A percentile compares a stretch with the other conserved stretches of the same genome.
phyloP scores from a whole-genome alignment of 2,888 invertebrate genomes.

The Chesias legatella region DNA sequence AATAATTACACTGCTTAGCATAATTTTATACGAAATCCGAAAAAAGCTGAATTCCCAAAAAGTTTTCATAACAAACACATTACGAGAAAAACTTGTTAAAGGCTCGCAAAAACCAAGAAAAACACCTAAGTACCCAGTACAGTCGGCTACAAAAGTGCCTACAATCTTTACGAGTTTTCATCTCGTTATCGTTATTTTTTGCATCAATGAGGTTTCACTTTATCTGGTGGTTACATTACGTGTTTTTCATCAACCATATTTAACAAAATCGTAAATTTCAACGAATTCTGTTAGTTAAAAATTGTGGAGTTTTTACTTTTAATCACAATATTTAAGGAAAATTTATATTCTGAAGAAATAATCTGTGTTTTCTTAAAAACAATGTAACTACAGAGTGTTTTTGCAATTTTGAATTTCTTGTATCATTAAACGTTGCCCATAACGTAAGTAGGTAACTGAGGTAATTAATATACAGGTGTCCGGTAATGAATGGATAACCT shows the following conservation, averaged over 20 bases:
- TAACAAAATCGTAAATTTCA: conserved; percentile 8
- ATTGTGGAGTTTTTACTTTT: too few species aligned
- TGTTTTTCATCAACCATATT: conserved; percentile 18
- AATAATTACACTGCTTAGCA: too few species aligned
- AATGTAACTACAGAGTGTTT: too few species aligned
- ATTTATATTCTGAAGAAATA: too few species aligned
- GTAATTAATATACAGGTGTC: too few species aligned
- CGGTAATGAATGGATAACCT: too few species aligned
- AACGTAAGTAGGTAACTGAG: too few species aligned
- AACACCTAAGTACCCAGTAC: conserved; percentile 43
- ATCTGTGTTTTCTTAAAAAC: too few species aligned
- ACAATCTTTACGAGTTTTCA: conserved; percentile 22
- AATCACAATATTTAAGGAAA: too few species aligned
- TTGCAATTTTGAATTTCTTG: too few species aligned
- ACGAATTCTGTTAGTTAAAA: too few species aligned
- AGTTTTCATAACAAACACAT: conserved; percentile 57
- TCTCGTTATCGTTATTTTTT: conserved; percentile 21
- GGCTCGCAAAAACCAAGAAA: conserved; percentile 42
- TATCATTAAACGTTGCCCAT: too few species aligned
- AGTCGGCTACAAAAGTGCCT: conserved; percentile 32
- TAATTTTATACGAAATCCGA: conserved; percentile 15
- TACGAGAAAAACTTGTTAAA: conserved; percentile 51
- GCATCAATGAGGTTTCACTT: conserved; percentile 20
- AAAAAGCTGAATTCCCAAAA: conserved; percentile 29
- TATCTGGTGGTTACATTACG: conserved; percentile 18